Evolutionary conservation across 1,140 invertebrate genomes (phyloP).

Genomic region (Chymomyza costata): DNA sequence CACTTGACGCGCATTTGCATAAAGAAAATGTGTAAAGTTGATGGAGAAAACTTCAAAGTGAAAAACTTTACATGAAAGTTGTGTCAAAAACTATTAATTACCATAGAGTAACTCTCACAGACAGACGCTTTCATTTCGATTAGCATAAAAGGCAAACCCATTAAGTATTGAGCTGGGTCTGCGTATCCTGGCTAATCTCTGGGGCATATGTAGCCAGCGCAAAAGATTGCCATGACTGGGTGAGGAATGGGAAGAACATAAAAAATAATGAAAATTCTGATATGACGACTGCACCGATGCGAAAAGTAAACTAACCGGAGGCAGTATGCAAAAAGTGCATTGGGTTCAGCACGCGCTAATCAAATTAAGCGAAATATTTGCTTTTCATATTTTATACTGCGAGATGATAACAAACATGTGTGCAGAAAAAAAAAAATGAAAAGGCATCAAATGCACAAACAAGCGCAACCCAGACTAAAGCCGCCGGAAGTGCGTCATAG

Average conservation of each 20-base stretch:
- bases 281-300: constrained; percentile 10
- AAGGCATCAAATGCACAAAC: constrained; percentile 1
- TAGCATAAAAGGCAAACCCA: constrained; percentile 5
- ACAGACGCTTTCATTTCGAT: constrained; percentile 22
- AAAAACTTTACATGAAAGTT: constrained; percentile 34
- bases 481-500: constrained; percentile 36
- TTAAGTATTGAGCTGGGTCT: neutral
- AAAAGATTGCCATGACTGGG: no score
- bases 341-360: constrained; percentile 41
- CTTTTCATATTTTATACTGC: constrained; percentile 47
- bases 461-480: neutral
- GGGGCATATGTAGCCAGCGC: no score
- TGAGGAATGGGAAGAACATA: no score
- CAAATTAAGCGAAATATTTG: constrained; percentile 69
- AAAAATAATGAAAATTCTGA: constrained; percentile 9
- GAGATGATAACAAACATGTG: no score
- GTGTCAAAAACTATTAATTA: constrained; percentile 55
- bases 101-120: constrained; percentile 19
- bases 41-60: constrained; percentile 45
- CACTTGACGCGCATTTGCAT: constrained; percentile 53
- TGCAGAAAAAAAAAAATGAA: constrained; percentile 12
- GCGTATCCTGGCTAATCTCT: neutral
- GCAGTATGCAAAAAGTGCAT: constrained; percentile 26
- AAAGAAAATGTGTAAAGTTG: constrained; percentile 25
- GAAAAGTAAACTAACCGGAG: no score